Evolutionary conservation across 2,113 vertebrate genomes (phyloP).

Genomic region (Ochotona curzoniae): DNA sequence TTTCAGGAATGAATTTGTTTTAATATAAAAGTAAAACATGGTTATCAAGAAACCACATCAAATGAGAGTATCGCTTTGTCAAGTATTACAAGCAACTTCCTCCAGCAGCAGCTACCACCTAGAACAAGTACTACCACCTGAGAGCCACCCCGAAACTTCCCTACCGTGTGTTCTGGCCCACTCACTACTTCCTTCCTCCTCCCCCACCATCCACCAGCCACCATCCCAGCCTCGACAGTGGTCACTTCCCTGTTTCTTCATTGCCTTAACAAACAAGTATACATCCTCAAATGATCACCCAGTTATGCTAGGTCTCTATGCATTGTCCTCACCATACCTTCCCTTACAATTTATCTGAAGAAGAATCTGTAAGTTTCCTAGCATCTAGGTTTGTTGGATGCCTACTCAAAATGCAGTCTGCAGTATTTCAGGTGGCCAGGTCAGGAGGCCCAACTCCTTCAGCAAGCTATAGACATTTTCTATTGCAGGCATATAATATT

Average conservation of each 20-base stretch:
- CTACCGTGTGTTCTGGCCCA: not conserved
- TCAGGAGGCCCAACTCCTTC: not conserved
- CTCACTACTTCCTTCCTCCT: not conserved
- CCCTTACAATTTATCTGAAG: not conserved
- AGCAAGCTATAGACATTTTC: conserved; percentile 1
- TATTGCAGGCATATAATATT: not conserved
- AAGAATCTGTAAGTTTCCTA: not conserved
- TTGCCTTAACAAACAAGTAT: not conserved
- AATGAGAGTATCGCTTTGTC: not conserved
- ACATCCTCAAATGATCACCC: not conserved
- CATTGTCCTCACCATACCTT: not conserved
- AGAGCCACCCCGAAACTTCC: not conserved
- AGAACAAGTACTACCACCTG: not conserved
- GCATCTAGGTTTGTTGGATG: conserved; percentile 23
- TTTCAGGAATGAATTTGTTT: conserved; percentile 3
- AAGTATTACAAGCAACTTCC: not conserved
- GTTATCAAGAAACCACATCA: not conserved
- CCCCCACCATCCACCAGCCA: not conserved
- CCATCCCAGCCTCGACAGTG: not conserved
- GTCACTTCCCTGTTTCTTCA: not conserved
- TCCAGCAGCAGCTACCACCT: not conserved
- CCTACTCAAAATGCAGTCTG: not conserved
- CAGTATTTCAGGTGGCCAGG: not conserved
- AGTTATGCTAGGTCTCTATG: not conserved
- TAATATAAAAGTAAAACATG: conserved; percentile 20